These are phyloP conservation scores for Mycalesis mineus DNA, from an alignment of 2,888 invertebrate species.

Conservation along the genomic window DNA sequence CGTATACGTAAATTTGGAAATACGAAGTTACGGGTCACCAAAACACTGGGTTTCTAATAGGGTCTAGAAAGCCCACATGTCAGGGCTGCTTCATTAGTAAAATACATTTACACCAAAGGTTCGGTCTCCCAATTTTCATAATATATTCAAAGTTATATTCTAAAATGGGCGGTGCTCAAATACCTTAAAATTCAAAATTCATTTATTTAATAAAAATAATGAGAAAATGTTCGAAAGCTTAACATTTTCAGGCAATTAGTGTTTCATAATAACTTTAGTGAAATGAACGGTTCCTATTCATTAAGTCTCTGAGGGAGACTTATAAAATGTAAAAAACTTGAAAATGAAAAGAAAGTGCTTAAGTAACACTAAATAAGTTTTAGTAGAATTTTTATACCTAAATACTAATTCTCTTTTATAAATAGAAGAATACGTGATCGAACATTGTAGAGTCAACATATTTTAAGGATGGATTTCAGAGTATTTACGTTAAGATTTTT, in stretches of 20 bases:
- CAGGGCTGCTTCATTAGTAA: background rate
- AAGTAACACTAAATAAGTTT: background rate
- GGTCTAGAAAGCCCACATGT: background rate
- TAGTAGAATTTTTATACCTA: background rate
- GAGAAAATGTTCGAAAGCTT: background rate
- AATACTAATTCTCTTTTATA: background rate
- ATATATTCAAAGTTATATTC: too few species aligned
- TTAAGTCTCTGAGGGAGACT: conserved; percentile 7
- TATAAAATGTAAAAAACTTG: background rate
- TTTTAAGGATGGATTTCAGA: too few species aligned
- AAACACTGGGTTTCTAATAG: background rate
- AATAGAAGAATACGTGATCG: too few species aligned
- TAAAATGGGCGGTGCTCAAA: too few species aligned
- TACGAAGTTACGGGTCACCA: background rate
- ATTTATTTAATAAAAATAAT: background rate
- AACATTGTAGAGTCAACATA: too few species aligned
- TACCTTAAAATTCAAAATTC: too few species aligned
- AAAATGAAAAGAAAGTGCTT: background rate
- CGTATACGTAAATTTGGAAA: background rate
- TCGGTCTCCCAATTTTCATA: background rate
- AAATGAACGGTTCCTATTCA: conserved; percentile 11
- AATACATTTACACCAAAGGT: background rate
- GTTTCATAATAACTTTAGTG: conserved; percentile 13
- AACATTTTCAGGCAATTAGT: conserved; percentile 15
- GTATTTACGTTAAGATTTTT: too few species aligned